phyloP scores from a whole-genome alignment of 1,140 invertebrate species.

The Ceratitis capitata region DNA sequence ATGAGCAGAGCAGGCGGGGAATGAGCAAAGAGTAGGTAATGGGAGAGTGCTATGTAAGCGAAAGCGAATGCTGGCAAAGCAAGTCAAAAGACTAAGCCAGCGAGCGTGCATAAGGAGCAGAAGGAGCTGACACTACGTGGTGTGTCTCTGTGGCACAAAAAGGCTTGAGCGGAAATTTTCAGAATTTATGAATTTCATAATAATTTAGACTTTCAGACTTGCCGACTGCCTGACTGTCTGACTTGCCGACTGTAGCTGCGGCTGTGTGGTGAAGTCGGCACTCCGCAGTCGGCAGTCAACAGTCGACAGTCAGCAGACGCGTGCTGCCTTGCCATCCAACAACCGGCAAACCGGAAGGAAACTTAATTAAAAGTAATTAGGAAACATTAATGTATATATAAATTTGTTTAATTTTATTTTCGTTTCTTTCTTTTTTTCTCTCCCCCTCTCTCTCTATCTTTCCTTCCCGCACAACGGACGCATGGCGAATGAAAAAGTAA shows the following conservation, averaged over 20 bases:
- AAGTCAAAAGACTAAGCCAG: neutral
- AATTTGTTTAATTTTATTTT: conserved; percentile 22
- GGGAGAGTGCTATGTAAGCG: neutral
- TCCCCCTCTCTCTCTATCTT: too few relatives aligned
- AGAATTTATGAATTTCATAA: conserved; percentile 12
- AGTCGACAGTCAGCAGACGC: neutral
- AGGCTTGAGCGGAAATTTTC: conserved; percentile 4
- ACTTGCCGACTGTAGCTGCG: too few relatives aligned
- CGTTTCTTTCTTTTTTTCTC: too few relatives aligned
- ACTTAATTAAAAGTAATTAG: conserved; percentile 37
- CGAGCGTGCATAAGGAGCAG: neutral
- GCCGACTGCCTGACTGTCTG: too few relatives aligned
- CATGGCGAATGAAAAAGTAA: neutral
- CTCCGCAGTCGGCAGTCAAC: neutral
- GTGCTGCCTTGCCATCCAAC: conserved; percentile 21
- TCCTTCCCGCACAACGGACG: too few relatives aligned
- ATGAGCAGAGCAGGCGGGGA: neutral
- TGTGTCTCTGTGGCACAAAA: neutral
- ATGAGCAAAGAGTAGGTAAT: too few relatives aligned
- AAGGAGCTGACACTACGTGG: neutral
- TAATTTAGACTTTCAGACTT: neutral
- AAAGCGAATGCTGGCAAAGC: neutral
- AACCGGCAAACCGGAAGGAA: conserved; percentile 19
- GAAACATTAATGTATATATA: conserved; percentile 33
- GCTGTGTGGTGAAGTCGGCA: neutral